Evolutionary conservation across 2,888 invertebrate genomes (phyloP).

Genomic region (Drosophila prolongata): DNA sequence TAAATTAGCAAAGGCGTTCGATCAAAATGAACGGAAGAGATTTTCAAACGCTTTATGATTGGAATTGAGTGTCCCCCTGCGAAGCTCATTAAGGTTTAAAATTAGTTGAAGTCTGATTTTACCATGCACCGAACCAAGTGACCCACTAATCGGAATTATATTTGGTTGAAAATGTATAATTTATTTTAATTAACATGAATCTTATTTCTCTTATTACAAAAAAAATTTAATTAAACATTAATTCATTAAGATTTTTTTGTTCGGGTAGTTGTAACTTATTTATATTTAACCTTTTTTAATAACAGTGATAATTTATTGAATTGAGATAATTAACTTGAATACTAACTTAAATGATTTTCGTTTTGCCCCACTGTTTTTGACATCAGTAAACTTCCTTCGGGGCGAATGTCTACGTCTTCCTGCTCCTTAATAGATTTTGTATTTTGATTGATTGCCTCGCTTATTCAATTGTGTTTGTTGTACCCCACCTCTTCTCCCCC

Average conservation of each 20-base stretch:
- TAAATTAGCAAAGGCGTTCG: slow-evolving; percentile 63
- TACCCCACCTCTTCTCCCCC: slow-evolving; percentile 2
- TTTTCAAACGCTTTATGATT: slow-evolving; percentile 39
- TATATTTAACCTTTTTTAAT: no score
- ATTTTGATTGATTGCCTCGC: slow-evolving; percentile 80
- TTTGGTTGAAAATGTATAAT: no score
- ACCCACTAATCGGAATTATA: not conserved
- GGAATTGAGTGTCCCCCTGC: slow-evolving; percentile 24
- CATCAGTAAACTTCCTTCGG: slow-evolving; percentile 44
- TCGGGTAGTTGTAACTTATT: no score
- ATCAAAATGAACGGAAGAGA: slow-evolving; percentile 34
- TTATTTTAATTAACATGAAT: no score
- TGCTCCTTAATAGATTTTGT: slow-evolving; percentile 76
- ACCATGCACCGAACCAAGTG: not conserved
- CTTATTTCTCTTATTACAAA: no score
- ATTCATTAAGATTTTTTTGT: no score
- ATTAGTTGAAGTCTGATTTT: slow-evolving; percentile 4
- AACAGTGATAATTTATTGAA: no score
- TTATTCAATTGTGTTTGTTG: slow-evolving; percentile 74
- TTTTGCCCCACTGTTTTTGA: slow-evolving; percentile 47
- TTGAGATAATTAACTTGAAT: no score
- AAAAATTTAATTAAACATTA: no score
- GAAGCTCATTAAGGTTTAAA: slow-evolving; percentile 26
- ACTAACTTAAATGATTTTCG: no score
- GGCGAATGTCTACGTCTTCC: slow-evolving; percentile 46